These are phyloP conservation scores for Eubasilissa regina DNA, from an alignment of 1,140 invertebrate species.

Conservation along the genomic window DNA sequence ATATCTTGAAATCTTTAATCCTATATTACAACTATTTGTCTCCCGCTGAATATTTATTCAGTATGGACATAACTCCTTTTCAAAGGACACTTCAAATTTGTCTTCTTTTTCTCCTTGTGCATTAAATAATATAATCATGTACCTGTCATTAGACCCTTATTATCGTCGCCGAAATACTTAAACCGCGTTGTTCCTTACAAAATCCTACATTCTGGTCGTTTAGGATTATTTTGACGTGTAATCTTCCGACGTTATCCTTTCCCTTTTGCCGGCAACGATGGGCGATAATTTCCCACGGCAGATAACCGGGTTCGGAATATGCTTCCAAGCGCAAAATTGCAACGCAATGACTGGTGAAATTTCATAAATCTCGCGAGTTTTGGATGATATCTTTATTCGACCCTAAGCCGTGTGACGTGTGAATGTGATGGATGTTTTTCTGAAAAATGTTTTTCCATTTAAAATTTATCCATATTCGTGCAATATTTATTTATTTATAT, in stretches of 20 bases:
- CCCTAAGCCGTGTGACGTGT: not conserved
- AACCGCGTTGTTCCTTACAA: not conserved
- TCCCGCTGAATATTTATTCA: too few species aligned
- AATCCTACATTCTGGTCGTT: not conserved
- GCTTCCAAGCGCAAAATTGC: slow-evolving; percentile 28
- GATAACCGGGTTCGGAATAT: slow-evolving; percentile 12
- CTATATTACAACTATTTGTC: too few species aligned
- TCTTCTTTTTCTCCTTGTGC: too few species aligned
- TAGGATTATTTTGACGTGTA: slow-evolving; percentile 7
- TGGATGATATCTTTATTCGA: slow-evolving; percentile 30
- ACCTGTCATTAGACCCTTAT: too few species aligned
- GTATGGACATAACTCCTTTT: too few species aligned
- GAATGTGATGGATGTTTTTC: not conserved
- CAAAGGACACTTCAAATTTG: too few species aligned
- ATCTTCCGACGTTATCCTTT: not conserved
- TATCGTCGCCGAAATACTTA: too few species aligned
- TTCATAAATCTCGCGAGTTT: slow-evolving; percentile 34
- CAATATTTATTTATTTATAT: too few species aligned
- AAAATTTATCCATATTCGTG: too few species aligned
- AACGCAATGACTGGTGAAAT: slow-evolving; percentile 40
- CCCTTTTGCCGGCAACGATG: not conserved
- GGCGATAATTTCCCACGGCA: slow-evolving; percentile 15
- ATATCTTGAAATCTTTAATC: too few species aligned
- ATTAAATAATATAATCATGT: too few species aligned
- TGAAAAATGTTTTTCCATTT: not conserved